Conservation (phyloP, 2,113 vertebrate species). For the Festucalex cinctus region DNA sequence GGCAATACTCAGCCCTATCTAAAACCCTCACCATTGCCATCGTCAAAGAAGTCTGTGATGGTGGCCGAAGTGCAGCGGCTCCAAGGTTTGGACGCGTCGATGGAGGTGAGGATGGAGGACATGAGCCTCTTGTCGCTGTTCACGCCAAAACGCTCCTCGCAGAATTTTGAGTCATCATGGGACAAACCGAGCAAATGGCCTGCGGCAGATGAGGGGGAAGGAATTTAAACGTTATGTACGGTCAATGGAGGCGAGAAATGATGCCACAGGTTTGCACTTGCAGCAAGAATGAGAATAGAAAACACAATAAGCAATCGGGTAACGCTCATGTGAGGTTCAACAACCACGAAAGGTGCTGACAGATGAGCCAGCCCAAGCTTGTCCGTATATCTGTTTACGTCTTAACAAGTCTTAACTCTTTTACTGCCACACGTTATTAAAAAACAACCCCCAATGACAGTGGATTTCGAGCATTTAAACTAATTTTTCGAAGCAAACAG, state of each 20-base stretch:
- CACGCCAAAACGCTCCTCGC: constrained; percentile 91
- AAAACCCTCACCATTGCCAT: constrained; percentile 85
- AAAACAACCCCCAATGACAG: no score
- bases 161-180: constrained; percentile 97
- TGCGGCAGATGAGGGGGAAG: constrained; percentile 35
- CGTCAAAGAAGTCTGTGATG: constrained; percentile 95
- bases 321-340: constrained; percentile 1
- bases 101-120: constrained; percentile 97
- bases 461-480: no score
- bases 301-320: constrained; percentile 14
- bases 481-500: no score
- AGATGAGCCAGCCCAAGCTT: constrained; percentile 20
- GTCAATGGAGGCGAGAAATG: not conserved
- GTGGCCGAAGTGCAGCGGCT: constrained; percentile 96
- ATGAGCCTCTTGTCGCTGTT: constrained; percentile 95
- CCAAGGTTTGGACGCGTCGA: constrained; percentile 97
- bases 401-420: no score
- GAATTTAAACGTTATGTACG: not conserved
- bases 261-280: constrained; percentile 1
- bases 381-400: constrained; percentile 1
- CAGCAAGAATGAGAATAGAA: constrained; percentile 23
- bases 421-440: no score
- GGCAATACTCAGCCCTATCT: no score
- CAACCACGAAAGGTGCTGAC: constrained; percentile 24
- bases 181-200: constrained; percentile 95